Base-by-base conservation (phyloP, 2,113 vertebrate genomes). In the Lepisosteus osseus region DNA sequence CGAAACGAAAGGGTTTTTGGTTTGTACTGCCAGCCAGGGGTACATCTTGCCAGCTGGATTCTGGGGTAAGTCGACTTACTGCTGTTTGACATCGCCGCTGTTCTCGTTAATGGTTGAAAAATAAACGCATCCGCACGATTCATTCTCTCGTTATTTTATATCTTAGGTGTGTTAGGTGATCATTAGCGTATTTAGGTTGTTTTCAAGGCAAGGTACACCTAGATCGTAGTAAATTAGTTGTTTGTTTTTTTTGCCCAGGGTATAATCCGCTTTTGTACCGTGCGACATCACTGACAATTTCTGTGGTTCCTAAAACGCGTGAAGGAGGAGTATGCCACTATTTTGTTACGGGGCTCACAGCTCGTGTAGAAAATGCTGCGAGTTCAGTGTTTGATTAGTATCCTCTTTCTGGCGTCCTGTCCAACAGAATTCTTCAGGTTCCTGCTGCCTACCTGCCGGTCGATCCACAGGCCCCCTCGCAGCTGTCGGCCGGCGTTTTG, bases 41-140 rank as follows among this genome's bases (percentile, higher is more conserved):
- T 99, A 75, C 86, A 94, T 6, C 69, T 94, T 11, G 95, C 95
- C 0, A 93, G 93, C 47, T 99, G 96, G 95, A 95, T 98, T 78
- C 81, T 98, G 67, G 94, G 97, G 97, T 99, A 91, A 85, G 85
- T 69, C 61, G 4, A 9, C 5, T 13, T 62, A 55, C 40, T 17
- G 15, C n/a, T 44, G 3, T 42, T 55, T 55, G 42, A 14, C 4
- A n/a, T 66, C 47, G 42, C n/a, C 17, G 2, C 17, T 67, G 47
- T 54, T 67, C 5, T 15, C 13, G 7, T 65, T 7, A 9, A 51
- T 5, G 9, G 5, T 9, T 51, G 9, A 51, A 51, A 51, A 51
- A 9, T 5, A 51, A 51, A 51, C 9, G 0, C 1, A 51, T 9
- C 9, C 47, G 9, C 47, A 51, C 29, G 29, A 29, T 29, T 29